Evolutionary conservation across 2,797 vertebrate genomes (phyloP), one percentile per base, ranked within the genome.

Genomic region (Sebastes trivittatus): DNA sequence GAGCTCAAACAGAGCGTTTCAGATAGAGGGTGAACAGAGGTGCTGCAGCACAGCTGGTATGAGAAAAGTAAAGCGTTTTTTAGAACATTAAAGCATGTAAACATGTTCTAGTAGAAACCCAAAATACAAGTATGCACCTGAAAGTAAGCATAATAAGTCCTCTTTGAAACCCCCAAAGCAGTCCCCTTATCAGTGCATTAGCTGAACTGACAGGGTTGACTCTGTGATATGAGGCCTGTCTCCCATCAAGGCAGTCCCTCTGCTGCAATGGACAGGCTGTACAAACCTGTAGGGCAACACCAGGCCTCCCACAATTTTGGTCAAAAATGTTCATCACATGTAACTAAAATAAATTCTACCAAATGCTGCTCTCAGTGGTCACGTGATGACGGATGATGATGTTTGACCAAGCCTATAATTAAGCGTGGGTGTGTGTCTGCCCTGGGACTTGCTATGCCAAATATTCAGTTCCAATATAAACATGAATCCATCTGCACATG

Each of bases 321-420:
- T 8, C 32, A 25, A 64, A 77, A 46, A 22, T 22, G 22, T 27
- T 67, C 22, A 7, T 52, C 30, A 59, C 42, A 5, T 11, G n/a
- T 29, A 59, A n/a, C 56, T 36, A 8, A 65, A 77, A 72, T 72
- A 34, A 64, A 80, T 59, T 52, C 55, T 2, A 61, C 60, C 46
- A 62, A 62, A 67, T 59, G 13, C 18, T 60, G 34, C n/a, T 54
- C 54, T 69, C 68, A 49, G 25, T 25, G 30, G 69, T 71, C 66
- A 62, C 60, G 38, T 62, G 72, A 59, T 64, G 62, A 27, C 1
- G 2, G 38, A 61, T 70, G 61, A 38, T 64, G 42, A 73, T 78
- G 64, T 69, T 22, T 77, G 55, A 70, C 54, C 27, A 74, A 34
- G 13, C 60, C 27, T 78, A 20, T 78, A 65, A 77, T 81, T 80